Percentiles rank a stretch among this genome's conserved stretches.
Conservation (phyloP, 2,797 vertebrate genomes). For the Cephalopachus bancanus region DNA sequence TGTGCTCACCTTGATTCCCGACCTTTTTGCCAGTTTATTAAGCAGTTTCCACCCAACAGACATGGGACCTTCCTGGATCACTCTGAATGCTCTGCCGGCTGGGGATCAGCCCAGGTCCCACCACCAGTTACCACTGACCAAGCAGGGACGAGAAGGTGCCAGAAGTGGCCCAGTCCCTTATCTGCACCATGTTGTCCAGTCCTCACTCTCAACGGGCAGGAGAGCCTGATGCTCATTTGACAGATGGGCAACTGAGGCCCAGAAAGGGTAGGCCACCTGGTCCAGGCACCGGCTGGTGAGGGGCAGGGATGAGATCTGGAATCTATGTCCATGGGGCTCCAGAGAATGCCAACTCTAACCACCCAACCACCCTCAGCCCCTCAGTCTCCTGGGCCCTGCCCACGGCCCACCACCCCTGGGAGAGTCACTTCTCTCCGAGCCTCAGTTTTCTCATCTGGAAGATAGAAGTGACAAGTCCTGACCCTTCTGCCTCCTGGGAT, state of each 20-base stretch:
- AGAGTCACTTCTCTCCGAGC: not conserved
- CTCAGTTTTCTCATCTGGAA: not conserved
- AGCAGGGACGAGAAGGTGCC: not conserved
- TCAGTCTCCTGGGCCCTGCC: not conserved
- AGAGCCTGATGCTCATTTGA: not conserved
- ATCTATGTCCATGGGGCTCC: not conserved
- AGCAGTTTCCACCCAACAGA: not conserved
- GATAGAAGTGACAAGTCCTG: not conserved
- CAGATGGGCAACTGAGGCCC: not conserved
- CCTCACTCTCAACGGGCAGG: not conserved
- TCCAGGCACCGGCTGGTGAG: not conserved
- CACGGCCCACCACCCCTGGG: fast-evolving
- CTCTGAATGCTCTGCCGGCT: not conserved
- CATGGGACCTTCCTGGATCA: fast-evolving
- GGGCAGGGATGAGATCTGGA: not conserved
- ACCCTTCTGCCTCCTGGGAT: not conserved
- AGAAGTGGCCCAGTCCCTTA: not conserved
- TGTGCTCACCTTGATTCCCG: too few species aligned
- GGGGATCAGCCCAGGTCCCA: not conserved
- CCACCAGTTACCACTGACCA: not conserved
- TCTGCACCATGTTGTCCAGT: not conserved
- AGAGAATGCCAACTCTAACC: not conserved
- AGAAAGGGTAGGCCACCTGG: not conserved
- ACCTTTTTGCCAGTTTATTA: not conserved
- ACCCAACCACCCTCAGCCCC: not conserved